phyloP scores from a whole-genome alignment of 1,140 invertebrate genomes.

The Scaptomyza hsui region DNA sequence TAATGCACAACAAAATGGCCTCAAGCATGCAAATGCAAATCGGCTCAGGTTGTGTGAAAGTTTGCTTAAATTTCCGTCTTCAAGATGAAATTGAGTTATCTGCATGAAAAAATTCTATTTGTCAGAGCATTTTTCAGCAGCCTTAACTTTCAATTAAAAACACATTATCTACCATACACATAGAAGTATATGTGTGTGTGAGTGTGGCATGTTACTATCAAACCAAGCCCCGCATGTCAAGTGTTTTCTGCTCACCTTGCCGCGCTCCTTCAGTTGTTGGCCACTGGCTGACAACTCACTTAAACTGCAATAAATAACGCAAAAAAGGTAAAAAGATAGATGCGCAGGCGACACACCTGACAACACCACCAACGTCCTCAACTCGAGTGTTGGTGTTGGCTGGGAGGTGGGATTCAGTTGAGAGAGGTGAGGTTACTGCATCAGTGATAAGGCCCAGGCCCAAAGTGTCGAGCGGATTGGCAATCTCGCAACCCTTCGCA shows the following conservation, averaged over 20 bases:
- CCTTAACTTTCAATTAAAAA: slow-evolving; percentile 74
- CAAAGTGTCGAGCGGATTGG: slow-evolving; percentile 51
- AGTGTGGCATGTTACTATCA: neutral
- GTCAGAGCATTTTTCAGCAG: slow-evolving; percentile 14
- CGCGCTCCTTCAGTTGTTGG: slow-evolving; percentile 5
- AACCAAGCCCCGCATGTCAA: slow-evolving; percentile 43
- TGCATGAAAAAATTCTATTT: neutral
- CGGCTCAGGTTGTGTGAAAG: neutral
- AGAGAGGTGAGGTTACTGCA: slow-evolving; percentile 55
- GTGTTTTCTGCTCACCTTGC: slow-evolving; percentile 5
- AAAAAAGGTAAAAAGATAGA: slow-evolving; percentile 47
- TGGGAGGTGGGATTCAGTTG: neutral
- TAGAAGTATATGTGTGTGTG: slow-evolving; percentile 4
- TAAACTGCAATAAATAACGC: slow-evolving; percentile 78
- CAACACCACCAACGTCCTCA: slow-evolving; percentile 43
- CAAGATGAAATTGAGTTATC: too few relatives aligned
- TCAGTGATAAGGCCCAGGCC: slow-evolving; percentile 58
- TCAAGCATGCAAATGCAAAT: neutral
- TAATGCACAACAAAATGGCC: neutral
- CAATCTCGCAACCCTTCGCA: slow-evolving; percentile 50
- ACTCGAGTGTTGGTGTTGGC: neutral
- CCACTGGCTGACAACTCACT: slow-evolving; percentile 72
- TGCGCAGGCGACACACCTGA: slow-evolving; percentile 64
- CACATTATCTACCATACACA: slow-evolving; percentile 59
- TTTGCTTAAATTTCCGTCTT: too few relatives aligned